Base-by-base conservation (phyloP, 1,140 invertebrate genomes). In the Rhopalosiphum maidis region DNA sequence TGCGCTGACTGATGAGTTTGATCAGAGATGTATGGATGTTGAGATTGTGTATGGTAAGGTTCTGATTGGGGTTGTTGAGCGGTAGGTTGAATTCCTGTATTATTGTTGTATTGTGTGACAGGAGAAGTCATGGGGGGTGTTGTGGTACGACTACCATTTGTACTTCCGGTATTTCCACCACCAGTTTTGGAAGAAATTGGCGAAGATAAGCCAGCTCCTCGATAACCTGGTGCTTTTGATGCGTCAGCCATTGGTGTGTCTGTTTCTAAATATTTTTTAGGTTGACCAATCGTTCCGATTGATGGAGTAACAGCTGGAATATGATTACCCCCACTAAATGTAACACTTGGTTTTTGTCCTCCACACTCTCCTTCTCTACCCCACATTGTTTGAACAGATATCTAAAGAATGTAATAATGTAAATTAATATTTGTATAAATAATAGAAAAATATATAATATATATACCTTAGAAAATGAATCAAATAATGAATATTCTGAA, bases 201-300 rank as follows among this genome's bases (percentile, higher is more conserved):
- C 0, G 97, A 97, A 94, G 97, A 97, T 93, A 97, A 96, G 22
- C 96, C 96, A 83, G 96, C 96, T 54, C 96, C 96, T 94, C 97
- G 96, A 95, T 98, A 98, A 23, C 97, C 97, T 2, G 97, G 97
- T 43, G 98, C 97, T 95, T 98, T 98, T 0, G 97, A 96, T 21
- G 97, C 97, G 95, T 98, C 97, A 7, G 97, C 97, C 94, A 94
- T 91, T 51, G 95, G 94, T 88, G 96, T 96, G 54, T 96, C 96
- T 94, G 95, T 96, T 90, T 97, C 96, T n/a, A 96, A 96, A 94
- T 96, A 96, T 94, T 96, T 96, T 86, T 95, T 96, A 21, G 90
- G 95, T 94, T 92, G 91, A 25, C 91, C 91, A 85, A 92, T 83
- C 51, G 91, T 15, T 48, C 91, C 91, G 7, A 92, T 85, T 85